phyloP scores from a whole-genome alignment of 2,888 invertebrate species.

The Fragum sueziense region DNA sequence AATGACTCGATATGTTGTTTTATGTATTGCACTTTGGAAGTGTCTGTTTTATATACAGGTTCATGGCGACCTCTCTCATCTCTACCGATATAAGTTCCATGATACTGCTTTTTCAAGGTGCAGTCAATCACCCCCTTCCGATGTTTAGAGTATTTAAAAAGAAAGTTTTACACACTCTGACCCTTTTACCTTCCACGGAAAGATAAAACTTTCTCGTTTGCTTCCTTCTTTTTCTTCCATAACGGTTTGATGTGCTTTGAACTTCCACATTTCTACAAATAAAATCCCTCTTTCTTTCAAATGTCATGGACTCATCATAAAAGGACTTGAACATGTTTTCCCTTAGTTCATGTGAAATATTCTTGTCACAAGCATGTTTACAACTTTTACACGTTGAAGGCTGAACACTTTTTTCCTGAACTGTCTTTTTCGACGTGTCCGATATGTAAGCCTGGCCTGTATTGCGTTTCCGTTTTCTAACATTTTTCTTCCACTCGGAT shows the following conservation, averaged over 20 bases:
- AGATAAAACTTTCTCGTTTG: slow-evolving; percentile 16
- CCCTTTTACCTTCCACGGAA: slow-evolving; percentile 13
- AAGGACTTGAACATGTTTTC: slow-evolving; percentile 22
- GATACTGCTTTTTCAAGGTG: background rate
- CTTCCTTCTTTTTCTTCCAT: background rate
- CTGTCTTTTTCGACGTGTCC: too few relatives aligned
- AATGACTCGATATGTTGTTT: slow-evolving; percentile 41
- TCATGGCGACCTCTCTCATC: slow-evolving; percentile 24
- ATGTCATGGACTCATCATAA: slow-evolving; percentile 10
- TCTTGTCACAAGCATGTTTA: too few relatives aligned
- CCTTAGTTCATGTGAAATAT: too few relatives aligned
- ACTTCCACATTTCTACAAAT: slow-evolving; percentile 7
- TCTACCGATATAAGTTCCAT: slow-evolving; percentile 9
- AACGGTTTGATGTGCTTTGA: background rate
- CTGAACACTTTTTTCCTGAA: too few relatives aligned
- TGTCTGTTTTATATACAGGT: slow-evolving; percentile 37
- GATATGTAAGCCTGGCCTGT: background rate
- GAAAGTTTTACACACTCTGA: slow-evolving; percentile 46
- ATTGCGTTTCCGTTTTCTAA: background rate
- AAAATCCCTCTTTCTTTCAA: slow-evolving; percentile 23
- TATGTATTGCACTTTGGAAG: slow-evolving; percentile 15
- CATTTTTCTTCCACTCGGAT: background rate
- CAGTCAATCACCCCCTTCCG: background rate
- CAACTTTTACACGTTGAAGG: too few relatives aligned
- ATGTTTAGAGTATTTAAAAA: slow-evolving; percentile 38